Base-by-base conservation (phyloP, 2,888 invertebrate genomes). In the Crocallis elinguaria region DNA sequence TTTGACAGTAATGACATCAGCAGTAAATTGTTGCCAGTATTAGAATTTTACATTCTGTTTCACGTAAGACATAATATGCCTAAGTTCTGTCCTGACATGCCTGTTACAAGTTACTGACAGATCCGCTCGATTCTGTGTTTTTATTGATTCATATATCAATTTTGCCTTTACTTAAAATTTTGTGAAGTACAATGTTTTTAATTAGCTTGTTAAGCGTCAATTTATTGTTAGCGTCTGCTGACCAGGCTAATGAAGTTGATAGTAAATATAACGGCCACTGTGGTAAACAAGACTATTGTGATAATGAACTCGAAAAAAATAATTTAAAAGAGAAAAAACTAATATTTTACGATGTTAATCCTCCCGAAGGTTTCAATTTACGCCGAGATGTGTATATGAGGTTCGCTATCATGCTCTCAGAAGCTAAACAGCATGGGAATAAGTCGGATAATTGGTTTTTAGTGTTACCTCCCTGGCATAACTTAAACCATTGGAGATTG, bases 291-390 rank as follows among this genome's bases (percentile, higher is more conserved):
- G 46, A 35, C 17, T 9, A 13, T 8, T 64, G 63, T 27, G 29
- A 39, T 8, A 17, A 35, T 3, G 44, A 32, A 43, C 29, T 29
- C 8, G 32, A 49, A 3, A 5, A 0, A 8, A 9, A 29, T 2
- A 32, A 30, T 9, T 37, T 27, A 4, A 13, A 38, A 14, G 36
- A 42, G 12, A 48, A 69, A 53, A 96, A 96, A 71, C 97, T 95
- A 73, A 85, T 99, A 46, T 92, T 99, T 39, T 99, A 98, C 84
- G 98, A 98, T 78, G 95, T 99, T 0, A 99, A 99, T 90, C 95
- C 95, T 1, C 95, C 96, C 0, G 99, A 99, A 92, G 99, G 99
- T 0, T 99, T 99, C 77, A 99, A 99, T 90, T 92, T 99, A 57
- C 93, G 98, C 11, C 93, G 99, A 25, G 99, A 99, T 91, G 99